phyloP scores from a whole-genome alignment of 2,888 invertebrate species.

The Dromius quadrimaculatus region DNA sequence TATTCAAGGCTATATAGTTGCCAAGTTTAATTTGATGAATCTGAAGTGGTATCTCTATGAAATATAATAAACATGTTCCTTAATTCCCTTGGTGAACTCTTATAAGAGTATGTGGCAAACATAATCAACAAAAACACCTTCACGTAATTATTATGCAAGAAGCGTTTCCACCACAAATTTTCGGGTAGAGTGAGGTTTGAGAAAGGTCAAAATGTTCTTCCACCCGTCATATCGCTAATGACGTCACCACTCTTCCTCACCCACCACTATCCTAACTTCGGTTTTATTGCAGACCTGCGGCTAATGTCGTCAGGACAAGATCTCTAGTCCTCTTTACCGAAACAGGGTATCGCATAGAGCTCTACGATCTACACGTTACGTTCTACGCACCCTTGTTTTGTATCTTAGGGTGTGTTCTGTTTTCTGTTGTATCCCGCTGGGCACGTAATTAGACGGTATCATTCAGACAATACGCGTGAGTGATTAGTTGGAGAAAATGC shows the following conservation, averaged over 20 bases:
- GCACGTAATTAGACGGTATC: slow-evolving; percentile 19
- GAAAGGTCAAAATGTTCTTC: not conserved
- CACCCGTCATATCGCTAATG: slow-evolving; percentile 34
- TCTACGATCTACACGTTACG: not conserved
- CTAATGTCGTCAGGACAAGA: slow-evolving; percentile 35
- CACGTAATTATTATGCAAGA: too few species aligned
- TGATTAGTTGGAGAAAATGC: slow-evolving; percentile 28
- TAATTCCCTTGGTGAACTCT: too few species aligned
- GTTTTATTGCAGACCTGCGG: slow-evolving; percentile 37
- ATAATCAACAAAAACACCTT: too few species aligned
- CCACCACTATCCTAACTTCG: slow-evolving; percentile 12
- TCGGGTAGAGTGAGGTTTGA: too few species aligned
- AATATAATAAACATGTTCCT: too few species aligned
- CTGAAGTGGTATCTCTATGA: too few species aligned
- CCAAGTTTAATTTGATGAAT: too few species aligned
- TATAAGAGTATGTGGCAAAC: too few species aligned
- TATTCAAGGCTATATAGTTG: too few species aligned
- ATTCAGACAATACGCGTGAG: slow-evolving; percentile 21
- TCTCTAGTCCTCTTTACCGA: slow-evolving; percentile 1
- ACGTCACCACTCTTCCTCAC: slow-evolving; percentile 19
- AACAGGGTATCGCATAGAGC: slow-evolving; percentile 1
- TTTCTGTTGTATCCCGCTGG: slow-evolving; percentile 12
- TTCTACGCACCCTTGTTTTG: slow-evolving; percentile 13
- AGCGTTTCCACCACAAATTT: too few species aligned
- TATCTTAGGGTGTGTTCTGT: slow-evolving; percentile 12